Base-by-base conservation (phyloP, 1,140 invertebrate species). In the Gonioctena quinquepunctata region DNA sequence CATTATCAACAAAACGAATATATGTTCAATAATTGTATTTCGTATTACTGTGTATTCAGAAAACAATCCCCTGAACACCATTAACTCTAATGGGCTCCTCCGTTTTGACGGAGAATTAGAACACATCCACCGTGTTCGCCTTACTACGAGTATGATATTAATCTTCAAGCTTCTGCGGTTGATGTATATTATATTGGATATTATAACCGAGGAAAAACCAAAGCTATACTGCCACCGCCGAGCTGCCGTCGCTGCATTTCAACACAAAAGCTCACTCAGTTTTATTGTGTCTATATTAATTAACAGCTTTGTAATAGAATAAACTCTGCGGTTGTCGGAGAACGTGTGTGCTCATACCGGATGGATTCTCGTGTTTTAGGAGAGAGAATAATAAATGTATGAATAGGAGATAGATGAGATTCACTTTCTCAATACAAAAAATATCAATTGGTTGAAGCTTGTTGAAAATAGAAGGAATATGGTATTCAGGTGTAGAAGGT, bases 151-250 rank as follows among this genome's bases (percentile, higher is more conserved):
- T 75, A 78, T 72, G 77, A 81, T 80, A 81, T 81, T 81, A 81
- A 81, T 81, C 79, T 81, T 77, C 73, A 67, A 71, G 75, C 73
- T 78, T 79, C 79, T 81, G 79, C 76, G 73, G 79, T 74, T 81
- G 79, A 81, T 81, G 79, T 81, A 81, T 81, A 81, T 81, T 81
- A 81, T 81, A 81, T 81, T 81, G 79, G 78, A 81, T 81, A 81
- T 81, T 81, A 80, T 78, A 76, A 72, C 72, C 66, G 72, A 66
- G 85, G 84, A 75, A 88, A 88, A 81, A 82, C 83, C 83, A 84
- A 79, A 82, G 84, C 83, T 52, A 74, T 67, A 71, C 52, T 62
- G 70, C 68, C 68, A 80, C 82, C 83, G 84, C 77, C 83, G 83
- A 65, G 79, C 82, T 83, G 84, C 77, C 83, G 83, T 81, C 48